Base-by-base conservation (phyloP, 30 jellyfish, hydroid and myxozoan species). In the Aurelia coerulea region DNA sequence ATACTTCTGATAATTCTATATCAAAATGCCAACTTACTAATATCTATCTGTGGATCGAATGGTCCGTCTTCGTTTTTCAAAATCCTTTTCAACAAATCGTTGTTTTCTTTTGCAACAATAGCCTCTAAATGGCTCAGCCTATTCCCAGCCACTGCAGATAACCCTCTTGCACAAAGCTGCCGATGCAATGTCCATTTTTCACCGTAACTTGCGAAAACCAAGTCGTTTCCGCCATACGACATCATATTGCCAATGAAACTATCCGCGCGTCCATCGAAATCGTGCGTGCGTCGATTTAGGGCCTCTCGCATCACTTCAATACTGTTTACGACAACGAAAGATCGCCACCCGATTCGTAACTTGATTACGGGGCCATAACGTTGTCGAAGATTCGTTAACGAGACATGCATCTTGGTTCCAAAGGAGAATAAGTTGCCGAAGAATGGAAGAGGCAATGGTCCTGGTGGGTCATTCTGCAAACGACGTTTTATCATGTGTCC, bases 231-330 rank as follows among this genome's bases (percentile, higher is more conserved):
- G 7, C 77, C 68, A 10, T 32, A 17, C 5, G 92, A 83, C 6
- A 62, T 31, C 65, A 83, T 33, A 10, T 18, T 50, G 6, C 81
- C 78, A 51, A 83, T 23, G 79, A 42, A 83, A 46, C 86, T 51
- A 41, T 68, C 78, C 31, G 88, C 87, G 31, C 92, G 50, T 10
- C 92, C 92, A 29, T 84, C 92, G 62, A 83, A 83, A 34, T 83
- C 92, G 32, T 56, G 65, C 10, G 52, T 62, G 31, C 64, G 12
- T 6, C 74, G 16, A 11, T 0, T 62, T 8, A 83, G 75, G 31
- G 60, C 79, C 62, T 83, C 92, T 46, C 73, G 56, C n/a, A 83
- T 18, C 29, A 51, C 71, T 5, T 83, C 79, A 64, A 83, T 63
- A 53, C 76, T 17, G 62, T 71, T 83, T 16, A 83, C 70, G 50